A percentile compares a stretch with the other conserved stretches of the same genome.
These are phyloP conservation scores for Aegotheles bennettii DNA, from an alignment of 2,113 vertebrate genomes.

Conservation along the genomic window DNA sequence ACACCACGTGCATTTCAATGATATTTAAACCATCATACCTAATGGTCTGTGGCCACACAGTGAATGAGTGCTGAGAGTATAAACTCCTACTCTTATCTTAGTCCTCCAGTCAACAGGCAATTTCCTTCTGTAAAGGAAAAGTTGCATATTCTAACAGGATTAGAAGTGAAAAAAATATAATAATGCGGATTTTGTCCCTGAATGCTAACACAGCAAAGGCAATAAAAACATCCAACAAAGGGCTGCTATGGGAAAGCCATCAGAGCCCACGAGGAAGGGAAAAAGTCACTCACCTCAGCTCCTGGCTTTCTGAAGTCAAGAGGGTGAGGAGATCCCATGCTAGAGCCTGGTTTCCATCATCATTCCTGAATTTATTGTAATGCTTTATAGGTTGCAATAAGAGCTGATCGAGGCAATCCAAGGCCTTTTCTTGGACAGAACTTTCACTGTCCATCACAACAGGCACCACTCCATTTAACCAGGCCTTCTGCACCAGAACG, in stretches of 20 bases:
- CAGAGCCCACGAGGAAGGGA: not conserved
- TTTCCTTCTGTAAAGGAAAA: not conserved
- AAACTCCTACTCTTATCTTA: not conserved
- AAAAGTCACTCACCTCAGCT: conserved; percentile 75
- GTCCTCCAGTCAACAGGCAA: not conserved
- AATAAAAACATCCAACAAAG: not conserved
- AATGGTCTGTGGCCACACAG: not conserved
- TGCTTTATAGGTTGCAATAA: conserved; percentile 80
- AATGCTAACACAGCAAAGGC: not conserved
- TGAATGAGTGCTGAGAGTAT: not conserved
- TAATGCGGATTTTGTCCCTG: not conserved
- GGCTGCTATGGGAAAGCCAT: not conserved
- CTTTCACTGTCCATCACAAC: conserved; percentile 83
- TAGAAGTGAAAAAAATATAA: not conserved
- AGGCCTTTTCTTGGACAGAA: conserved; percentile 87
- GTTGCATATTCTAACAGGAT: not conserved
- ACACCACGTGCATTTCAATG: not conserved
- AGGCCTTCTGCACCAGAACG: conserved; percentile 80
- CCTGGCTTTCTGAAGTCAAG: conserved; percentile 78
- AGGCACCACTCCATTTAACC: conserved; percentile 83
- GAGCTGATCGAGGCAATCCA: conserved; percentile 85
- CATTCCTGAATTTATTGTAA: conserved; percentile 14
- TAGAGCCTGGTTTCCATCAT: conserved; percentile 74
- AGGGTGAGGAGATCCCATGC: conserved; percentile 86
- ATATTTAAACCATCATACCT: not conserved